Conservation (phyloP, 2,888 invertebrate genomes). For the Eledona agricola region DNA sequence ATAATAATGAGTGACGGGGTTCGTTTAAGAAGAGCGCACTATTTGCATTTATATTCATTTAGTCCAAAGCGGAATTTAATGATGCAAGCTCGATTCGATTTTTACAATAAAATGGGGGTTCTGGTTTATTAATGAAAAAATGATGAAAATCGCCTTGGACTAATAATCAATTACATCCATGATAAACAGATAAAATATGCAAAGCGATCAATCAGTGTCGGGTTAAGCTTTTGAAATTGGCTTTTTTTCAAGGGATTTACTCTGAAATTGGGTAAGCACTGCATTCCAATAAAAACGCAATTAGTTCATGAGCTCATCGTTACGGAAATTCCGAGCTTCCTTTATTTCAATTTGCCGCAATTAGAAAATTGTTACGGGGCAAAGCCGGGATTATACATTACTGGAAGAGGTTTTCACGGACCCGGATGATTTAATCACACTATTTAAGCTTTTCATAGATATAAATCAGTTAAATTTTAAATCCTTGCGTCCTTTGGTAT, state of each 20-base stretch:
- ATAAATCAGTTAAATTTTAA: too few relatives aligned
- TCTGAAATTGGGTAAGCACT: too few relatives aligned
- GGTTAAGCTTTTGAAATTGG: conserved; percentile 36
- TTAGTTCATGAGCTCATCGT: too few relatives aligned
- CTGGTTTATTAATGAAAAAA: conserved; percentile 28
- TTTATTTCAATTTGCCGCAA: conserved; percentile 1
- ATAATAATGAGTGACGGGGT: conserved; percentile 1
- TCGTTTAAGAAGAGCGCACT: neutral
- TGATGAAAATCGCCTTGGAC: conserved; percentile 26
- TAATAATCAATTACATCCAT: conserved; percentile 35
- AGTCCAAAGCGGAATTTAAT: conserved; percentile 14
- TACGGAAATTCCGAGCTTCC: neutral
- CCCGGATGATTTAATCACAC: conserved; percentile 4
- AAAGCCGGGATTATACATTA: conserved; percentile 3
- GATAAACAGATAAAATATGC: conserved; percentile 36
- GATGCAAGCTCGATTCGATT: conserved; percentile 4
- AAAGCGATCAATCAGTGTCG: conserved; percentile 39
- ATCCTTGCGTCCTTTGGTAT: too few relatives aligned
- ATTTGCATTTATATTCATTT: neutral
- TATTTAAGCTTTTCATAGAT: too few relatives aligned
- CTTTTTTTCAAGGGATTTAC: conserved; percentile 33
- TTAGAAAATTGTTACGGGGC: conserved; percentile 1
- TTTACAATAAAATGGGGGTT: conserved; percentile 3
- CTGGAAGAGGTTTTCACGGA: neutral
- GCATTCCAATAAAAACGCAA: conserved; percentile 18